Percentiles rank a stretch among this genome's conserved stretches.
Evolutionary conservation across 2,888 invertebrate genomes (phyloP).

Genomic region (Alentia gelatinosa): DNA sequence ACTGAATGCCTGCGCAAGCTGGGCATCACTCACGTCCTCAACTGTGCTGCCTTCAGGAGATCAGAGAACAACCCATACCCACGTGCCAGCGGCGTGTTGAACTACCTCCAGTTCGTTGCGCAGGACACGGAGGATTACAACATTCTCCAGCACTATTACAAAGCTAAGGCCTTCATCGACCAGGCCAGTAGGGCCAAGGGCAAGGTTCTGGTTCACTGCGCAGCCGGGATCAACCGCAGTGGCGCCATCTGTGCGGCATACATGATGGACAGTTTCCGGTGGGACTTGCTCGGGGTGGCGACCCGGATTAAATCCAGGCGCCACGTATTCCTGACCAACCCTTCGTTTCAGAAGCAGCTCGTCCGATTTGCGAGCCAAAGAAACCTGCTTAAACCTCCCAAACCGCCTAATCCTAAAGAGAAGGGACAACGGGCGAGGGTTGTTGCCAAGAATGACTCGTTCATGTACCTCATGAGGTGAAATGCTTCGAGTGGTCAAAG

Average conservation of each 20-base stretch:
- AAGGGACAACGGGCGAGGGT: not conserved
- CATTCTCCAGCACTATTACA: slow-evolving; percentile 48
- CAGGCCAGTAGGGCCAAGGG: not conserved
- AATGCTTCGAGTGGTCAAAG: not conserved
- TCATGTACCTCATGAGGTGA: not conserved
- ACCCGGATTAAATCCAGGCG: slow-evolving; percentile 27
- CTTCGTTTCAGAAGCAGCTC: slow-evolving; percentile 15
- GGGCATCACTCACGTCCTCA: slow-evolving; percentile 54
- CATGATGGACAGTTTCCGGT: slow-evolving; percentile 19
- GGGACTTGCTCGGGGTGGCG: not conserved
- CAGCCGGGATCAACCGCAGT: slow-evolving; percentile 49
- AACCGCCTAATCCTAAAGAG: not conserved
- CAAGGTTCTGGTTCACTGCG: slow-evolving; percentile 46
- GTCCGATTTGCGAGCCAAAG: slow-evolving; percentile 8
- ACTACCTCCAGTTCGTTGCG: slow-evolving; percentile 44
- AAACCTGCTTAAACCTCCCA: not conserved
- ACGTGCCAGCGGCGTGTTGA: not conserved
- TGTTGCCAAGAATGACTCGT: not conserved
- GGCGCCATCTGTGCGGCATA: slow-evolving; percentile 52
- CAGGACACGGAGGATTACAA: slow-evolving; percentile 40
- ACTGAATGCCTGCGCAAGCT: not conserved
- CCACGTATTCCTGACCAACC: not conserved
- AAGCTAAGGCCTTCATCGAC: slow-evolving; percentile 37
- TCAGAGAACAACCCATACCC: not conserved
- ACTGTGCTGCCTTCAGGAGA: slow-evolving; percentile 51